These are phyloP conservation scores for Epistrophe eligans DNA, from an alignment of 2,888 invertebrate genomes.

Conservation along the genomic window DNA sequence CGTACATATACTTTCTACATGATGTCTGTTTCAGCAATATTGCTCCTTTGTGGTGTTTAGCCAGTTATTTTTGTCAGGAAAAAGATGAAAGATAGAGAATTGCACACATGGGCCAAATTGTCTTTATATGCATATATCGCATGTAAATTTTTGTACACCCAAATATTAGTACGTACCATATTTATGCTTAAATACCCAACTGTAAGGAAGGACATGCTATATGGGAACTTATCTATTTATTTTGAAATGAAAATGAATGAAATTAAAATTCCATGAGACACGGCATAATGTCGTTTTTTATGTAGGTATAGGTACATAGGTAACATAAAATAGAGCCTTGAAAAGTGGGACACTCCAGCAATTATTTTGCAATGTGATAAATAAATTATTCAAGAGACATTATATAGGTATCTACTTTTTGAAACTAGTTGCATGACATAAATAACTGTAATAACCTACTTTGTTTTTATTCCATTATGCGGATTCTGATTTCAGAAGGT, in stretches of 20 bases:
- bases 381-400: not conserved
- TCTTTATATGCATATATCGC: constrained; percentile 41
- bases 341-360: not conserved
- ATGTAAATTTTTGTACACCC: not conserved
- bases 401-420: not conserved
- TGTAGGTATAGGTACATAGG: not conserved
- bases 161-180: not conserved
- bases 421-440: too few relatives aligned
- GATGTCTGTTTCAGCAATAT: constrained; percentile 23
- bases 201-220: not conserved
- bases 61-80: constrained; percentile 29
- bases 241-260: not conserved
- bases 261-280: constrained; percentile 1
- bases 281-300: not conserved
- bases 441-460: too few relatives aligned
- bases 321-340: not conserved
- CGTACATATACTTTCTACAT: not conserved
- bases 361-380: not conserved
- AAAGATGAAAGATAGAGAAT: not conserved
- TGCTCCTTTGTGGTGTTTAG: constrained; percentile 44
- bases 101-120: constrained; percentile 64
- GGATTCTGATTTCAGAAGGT: too few relatives aligned
- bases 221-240: not conserved
- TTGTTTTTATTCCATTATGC: too few relatives aligned
- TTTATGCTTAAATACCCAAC: not conserved